A percentile compares a stretch with the other conserved stretches of the same genome.
phyloP scores from a whole-genome alignment of 1,140 invertebrate species.

The Argopecten irradians region DNA sequence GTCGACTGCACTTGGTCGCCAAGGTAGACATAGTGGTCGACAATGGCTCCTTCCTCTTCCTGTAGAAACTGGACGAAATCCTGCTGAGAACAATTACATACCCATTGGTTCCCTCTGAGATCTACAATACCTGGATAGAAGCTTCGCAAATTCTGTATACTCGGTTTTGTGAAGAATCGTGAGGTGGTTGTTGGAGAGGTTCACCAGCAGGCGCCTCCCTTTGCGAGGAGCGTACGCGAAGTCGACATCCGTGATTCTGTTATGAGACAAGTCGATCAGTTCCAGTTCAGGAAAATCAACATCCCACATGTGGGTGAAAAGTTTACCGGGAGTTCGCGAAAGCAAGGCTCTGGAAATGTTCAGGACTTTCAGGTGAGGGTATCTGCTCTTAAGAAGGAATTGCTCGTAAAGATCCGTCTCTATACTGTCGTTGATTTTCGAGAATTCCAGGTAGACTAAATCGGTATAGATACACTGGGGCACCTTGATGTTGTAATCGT shows the following conservation, averaged over 20 bases:
- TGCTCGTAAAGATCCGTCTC: not conserved
- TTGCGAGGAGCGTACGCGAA: not conserved
- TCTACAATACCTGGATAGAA: not conserved
- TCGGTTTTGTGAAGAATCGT: not conserved
- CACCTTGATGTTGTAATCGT: not conserved
- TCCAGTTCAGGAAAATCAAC: not conserved
- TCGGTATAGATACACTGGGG: not conserved
- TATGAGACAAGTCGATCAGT: conserved; percentile 1
- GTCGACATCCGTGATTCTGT: not conserved
- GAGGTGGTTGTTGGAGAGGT: not conserved
- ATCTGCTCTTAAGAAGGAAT: not conserved
- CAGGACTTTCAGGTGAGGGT: not conserved
- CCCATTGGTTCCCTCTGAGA: not conserved
- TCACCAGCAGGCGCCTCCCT: not conserved
- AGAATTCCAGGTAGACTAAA: not conserved
- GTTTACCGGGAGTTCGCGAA: not conserved
- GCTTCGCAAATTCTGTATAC: not conserved
- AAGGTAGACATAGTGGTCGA: not conserved
- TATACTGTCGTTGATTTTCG: not conserved
- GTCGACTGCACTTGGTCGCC: not conserved
- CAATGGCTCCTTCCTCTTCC: not conserved
- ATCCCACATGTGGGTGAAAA: not conserved
- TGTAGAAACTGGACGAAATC: not conserved
- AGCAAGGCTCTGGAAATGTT: not conserved
- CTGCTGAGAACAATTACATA: not conserved